Conservation (phyloP, 2,888 invertebrate genomes). For the Tachina grossa region DNA sequence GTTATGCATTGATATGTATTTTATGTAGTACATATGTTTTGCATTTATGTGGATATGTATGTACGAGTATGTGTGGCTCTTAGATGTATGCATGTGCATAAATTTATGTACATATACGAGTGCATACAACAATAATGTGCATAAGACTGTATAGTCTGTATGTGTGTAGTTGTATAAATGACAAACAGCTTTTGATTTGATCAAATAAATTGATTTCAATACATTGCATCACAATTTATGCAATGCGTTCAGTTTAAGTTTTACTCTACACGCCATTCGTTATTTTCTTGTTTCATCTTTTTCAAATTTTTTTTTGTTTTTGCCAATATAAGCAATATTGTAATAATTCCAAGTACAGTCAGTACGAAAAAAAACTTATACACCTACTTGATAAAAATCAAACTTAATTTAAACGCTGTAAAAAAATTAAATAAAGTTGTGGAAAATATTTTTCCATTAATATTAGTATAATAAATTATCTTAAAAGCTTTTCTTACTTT, state of each 20-base stretch:
- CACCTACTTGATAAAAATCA: no score
- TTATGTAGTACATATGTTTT: slow-evolving; percentile 28
- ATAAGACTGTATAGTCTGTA: not conserved
- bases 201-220: slow-evolving; percentile 71
- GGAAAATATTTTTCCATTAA: no score
- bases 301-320: not conserved
- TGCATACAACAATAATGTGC: slow-evolving; percentile 1
- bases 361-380: not conserved
- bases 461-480: no score
- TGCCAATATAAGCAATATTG: not conserved
- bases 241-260: slow-evolving; percentile 43
- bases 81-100: not conserved
- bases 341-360: not conserved
- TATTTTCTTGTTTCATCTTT: not conserved
- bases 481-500: no score
- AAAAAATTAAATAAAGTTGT: no score
- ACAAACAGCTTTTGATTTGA: slow-evolving; percentile 71
- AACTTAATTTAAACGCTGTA: no score
- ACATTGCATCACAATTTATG: slow-evolving; percentile 67
- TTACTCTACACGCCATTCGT: not conserved
- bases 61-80: slow-evolving; percentile 2
- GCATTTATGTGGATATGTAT: not conserved
- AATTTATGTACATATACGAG: not conserved
- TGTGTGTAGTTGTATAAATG: slow-evolving; percentile 43
- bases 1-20: slow-evolving; percentile 57